These are phyloP conservation scores for Kryphioiulus occultus DNA, from an alignment of 2,888 invertebrate genomes.

Conservation along the genomic window DNA sequence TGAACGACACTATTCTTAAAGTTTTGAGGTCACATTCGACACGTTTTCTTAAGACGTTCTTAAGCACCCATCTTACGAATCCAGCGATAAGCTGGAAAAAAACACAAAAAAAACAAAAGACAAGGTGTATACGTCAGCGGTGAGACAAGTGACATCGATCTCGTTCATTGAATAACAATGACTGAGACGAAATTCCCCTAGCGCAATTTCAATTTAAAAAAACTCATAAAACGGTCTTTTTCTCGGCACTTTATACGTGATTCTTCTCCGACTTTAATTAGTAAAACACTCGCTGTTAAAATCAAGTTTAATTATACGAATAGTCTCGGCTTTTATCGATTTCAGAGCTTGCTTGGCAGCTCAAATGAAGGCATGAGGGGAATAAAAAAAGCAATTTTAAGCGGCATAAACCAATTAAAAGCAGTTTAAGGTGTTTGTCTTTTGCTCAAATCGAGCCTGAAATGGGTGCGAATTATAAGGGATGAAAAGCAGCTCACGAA, in stretches of 20 bases:
- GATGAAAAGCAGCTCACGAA: too few relatives aligned
- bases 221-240: background rate
- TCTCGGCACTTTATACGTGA: background rate
- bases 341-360: background rate
- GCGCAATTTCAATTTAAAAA: background rate
- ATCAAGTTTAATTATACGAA: background rate
- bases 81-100: too few relatives aligned
- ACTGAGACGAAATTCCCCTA: too few relatives aligned
- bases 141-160: background rate
- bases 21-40: too few relatives aligned
- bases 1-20: too few relatives aligned
- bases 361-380: background rate
- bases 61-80: too few relatives aligned
- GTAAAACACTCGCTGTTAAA: background rate
- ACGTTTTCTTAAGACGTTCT: too few relatives aligned
- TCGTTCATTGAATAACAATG: background rate
- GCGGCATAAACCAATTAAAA: background rate
- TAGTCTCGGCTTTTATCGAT: background rate
- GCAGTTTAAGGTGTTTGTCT: background rate
- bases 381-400: background rate
- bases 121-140: too few relatives aligned
- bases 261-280: background rate
- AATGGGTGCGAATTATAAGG: background rate
- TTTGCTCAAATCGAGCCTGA: background rate
- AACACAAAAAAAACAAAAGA: background rate